Percentiles rank a stretch among this genome's conserved stretches.
Conservation (phyloP, 1,140 invertebrate species). For the Zophobas atratus region DNA sequence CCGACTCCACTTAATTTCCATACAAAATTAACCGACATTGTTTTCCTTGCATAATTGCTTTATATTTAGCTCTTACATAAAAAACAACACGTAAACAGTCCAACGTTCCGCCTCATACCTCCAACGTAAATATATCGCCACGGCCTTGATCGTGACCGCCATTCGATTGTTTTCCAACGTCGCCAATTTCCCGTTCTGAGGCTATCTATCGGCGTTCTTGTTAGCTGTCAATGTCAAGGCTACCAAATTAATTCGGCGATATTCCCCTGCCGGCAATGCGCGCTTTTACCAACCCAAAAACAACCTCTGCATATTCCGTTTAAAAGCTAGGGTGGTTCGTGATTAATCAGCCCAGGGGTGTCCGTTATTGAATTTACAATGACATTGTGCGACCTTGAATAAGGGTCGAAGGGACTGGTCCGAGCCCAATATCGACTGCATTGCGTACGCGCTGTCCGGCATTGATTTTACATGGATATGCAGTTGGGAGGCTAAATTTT, state of each 20-base stretch:
- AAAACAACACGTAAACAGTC: constrained; percentile 26
- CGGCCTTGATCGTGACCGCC: constrained; percentile 45
- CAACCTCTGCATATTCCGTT: not conserved
- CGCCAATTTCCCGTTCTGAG: constrained; percentile 35
- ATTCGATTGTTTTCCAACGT: constrained; percentile 42
- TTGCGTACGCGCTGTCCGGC: constrained; percentile 43
- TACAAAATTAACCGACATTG: too few species aligned
- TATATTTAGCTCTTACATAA: constrained; percentile 13
- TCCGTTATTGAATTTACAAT: constrained; percentile 52
- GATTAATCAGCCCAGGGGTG: constrained; percentile 44
- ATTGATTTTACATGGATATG: constrained; percentile 40
- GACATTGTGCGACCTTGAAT: constrained; percentile 51
- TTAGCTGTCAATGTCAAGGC: constrained; percentile 27
- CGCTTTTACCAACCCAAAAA: constrained; percentile 4
- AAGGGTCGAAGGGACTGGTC: constrained; percentile 4
- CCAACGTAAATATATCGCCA: constrained; percentile 25
- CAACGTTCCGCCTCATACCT: constrained; percentile 13
- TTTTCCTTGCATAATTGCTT: not conserved
- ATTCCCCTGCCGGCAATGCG: not conserved
- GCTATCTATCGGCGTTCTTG: constrained; percentile 6
- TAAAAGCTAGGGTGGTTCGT: constrained; percentile 17
- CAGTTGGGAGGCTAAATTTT: constrained; percentile 31
- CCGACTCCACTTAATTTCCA: too few species aligned
- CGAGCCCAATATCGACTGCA: constrained; percentile 47
- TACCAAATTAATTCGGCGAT: constrained; percentile 1